Evolutionary conservation across 2,797 vertebrate species (phyloP).

Genomic region (Eulemur rubriventer): DNA sequence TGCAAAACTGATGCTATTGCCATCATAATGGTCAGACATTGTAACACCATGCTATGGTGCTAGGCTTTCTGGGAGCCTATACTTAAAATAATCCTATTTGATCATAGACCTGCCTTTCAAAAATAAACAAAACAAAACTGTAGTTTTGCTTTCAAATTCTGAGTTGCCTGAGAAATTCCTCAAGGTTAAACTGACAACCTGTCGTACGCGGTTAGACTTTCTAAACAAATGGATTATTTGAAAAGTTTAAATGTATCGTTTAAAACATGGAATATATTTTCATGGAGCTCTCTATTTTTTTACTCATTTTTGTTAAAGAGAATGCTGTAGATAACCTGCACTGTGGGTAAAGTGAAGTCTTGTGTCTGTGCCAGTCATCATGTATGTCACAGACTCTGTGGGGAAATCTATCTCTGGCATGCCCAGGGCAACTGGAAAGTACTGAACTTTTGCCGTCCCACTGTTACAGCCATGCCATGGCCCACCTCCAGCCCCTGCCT

Average conservation of each 20-base stretch:
- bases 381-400: not conserved
- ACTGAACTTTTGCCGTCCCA: not conserved
- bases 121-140: not conserved
- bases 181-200: constrained; percentile 11
- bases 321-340: not conserved
- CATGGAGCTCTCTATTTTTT: not conserved
- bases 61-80: not conserved
- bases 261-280: not conserved
- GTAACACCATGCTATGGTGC: not conserved
- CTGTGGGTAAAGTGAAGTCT: not conserved
- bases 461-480: not conserved
- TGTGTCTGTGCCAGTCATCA: not conserved
- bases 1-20: not conserved
- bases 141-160: not conserved
- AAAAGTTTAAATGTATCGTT: not conserved
- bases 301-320: not conserved
- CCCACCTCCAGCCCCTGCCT: not conserved
- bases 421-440: not conserved
- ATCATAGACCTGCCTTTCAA: not conserved
- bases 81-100: not conserved
- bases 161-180: not conserved
- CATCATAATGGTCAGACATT: not conserved
- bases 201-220: not conserved
- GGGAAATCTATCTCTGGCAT: not conserved
- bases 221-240: not conserved